Conservation (phyloP, 2,888 invertebrate species). For the Ormyrus labotus region DNA sequence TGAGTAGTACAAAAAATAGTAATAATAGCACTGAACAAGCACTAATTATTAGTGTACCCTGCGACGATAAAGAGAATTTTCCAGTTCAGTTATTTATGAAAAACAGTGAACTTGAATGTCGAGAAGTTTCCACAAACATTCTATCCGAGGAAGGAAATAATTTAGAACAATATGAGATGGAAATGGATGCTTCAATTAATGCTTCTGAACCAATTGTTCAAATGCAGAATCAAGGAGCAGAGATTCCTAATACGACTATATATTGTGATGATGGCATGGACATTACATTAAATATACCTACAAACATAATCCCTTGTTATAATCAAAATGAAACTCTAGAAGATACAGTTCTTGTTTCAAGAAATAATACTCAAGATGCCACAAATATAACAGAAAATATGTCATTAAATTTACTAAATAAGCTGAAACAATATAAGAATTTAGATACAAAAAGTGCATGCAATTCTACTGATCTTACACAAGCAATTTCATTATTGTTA, state of each 20-base stretch:
- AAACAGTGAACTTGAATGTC: slow-evolving; percentile 45
- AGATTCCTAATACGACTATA: slow-evolving; percentile 40
- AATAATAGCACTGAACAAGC: slow-evolving; percentile 44
- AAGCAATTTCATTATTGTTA: slow-evolving; percentile 41
- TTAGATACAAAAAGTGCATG: slow-evolving; percentile 18
- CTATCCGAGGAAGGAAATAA: slow-evolving; percentile 4
- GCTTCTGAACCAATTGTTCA: not conserved
- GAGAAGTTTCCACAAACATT: slow-evolving; percentile 32
- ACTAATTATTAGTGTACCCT: slow-evolving; percentile 51
- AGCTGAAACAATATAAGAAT: not conserved
- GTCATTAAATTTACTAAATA: slow-evolving; percentile 3
- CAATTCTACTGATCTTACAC: slow-evolving; percentile 56
- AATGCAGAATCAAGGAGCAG: not conserved
- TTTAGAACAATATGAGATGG: slow-evolving; percentile 37
- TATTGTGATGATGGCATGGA: slow-evolving; percentile 56
- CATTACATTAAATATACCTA: slow-evolving; percentile 38
- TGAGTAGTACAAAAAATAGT: slow-evolving; percentile 60
- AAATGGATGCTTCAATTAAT: slow-evolving; percentile 34
- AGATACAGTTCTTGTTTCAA: slow-evolving; percentile 36
- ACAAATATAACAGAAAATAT: slow-evolving; percentile 57
- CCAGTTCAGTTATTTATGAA: slow-evolving; percentile 53
- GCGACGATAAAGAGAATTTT: slow-evolving; percentile 57
- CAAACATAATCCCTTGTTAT: slow-evolving; percentile 26
- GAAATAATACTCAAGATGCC: slow-evolving; percentile 42
- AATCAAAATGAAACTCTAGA: slow-evolving; percentile 2